phyloP scores from a whole-genome alignment of 2,113 vertebrate species.

The Sminthopsis crassicaudata region DNA sequence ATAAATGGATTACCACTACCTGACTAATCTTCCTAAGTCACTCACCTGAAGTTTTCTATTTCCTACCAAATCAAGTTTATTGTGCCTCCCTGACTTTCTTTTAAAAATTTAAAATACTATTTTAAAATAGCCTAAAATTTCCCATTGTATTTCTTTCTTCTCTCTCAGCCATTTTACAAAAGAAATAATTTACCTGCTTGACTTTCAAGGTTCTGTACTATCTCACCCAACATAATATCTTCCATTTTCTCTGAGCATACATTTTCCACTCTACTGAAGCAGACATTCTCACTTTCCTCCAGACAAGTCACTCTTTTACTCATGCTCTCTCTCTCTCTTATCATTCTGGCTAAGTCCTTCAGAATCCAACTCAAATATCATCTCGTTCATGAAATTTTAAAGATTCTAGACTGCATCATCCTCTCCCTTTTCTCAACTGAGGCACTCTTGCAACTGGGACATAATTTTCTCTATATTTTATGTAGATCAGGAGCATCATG shows the following conservation, averaged over 20 bases:
- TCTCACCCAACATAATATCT: neutral
- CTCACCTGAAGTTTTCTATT: too few species aligned
- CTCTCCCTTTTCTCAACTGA: neutral
- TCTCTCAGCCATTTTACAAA: neutral
- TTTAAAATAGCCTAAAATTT: too few species aligned
- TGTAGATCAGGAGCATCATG: neutral
- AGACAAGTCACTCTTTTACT: neutral
- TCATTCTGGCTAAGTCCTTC: neutral
- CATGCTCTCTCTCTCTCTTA: neutral
- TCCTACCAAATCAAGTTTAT: too few species aligned
- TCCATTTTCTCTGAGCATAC: neutral
- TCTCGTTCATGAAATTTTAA: neutral
- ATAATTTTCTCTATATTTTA: neutral
- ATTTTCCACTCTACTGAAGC: neutral
- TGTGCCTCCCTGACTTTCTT: too few species aligned
- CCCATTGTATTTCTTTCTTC: neutral
- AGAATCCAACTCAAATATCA: neutral
- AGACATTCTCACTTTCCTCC: neutral
- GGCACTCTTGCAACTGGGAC: neutral
- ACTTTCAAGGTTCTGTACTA: too few species aligned
- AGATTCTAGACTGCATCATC: neutral
- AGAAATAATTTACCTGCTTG: too few species aligned
- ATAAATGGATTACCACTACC: too few species aligned
- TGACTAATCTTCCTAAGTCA: too few species aligned
- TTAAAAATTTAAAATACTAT: too few species aligned